Percentiles rank a stretch among this genome's conserved stretches.
These are phyloP conservation scores for Siniperca scherzeri DNA, from an alignment of 2,797 vertebrate species.

Conservation along the genomic window DNA sequence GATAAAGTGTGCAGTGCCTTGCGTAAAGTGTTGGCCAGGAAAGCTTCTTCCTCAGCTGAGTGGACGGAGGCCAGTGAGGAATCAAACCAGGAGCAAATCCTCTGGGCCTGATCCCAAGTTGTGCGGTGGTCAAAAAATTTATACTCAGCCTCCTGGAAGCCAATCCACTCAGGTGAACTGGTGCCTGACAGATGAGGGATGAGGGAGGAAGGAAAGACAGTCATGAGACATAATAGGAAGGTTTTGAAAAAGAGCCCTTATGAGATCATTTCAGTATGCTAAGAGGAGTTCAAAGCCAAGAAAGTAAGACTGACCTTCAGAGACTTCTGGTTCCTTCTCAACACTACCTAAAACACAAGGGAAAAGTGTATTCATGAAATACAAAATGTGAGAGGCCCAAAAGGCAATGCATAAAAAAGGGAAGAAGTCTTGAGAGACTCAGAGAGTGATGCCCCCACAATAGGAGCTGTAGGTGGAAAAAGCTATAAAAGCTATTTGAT, in stretches of 20 bases:
- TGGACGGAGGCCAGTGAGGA: slow-evolving; percentile 92
- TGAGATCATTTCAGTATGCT: slow-evolving; percentile 1
- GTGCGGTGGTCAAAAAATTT: slow-evolving; percentile 95
- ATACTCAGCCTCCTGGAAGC: slow-evolving; percentile 93
- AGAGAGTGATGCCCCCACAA: neutral
- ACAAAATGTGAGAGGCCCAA: neutral
- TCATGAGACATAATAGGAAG: neutral
- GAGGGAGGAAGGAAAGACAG: slow-evolving; percentile 2
- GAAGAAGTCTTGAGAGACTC: neutral
- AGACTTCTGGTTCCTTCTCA: slow-evolving; percentile 86
- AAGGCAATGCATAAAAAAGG: neutral
- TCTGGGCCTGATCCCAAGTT: slow-evolving; percentile 95
- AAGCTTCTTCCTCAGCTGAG: slow-evolving; percentile 89
- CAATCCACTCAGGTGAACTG: slow-evolving; percentile 91
- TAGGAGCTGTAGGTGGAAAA: neutral
- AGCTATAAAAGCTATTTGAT: neutral
- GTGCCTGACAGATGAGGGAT: slow-evolving; percentile 66
- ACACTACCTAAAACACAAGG: slow-evolving; percentile 81
- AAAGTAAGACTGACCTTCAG: slow-evolving; percentile 87
- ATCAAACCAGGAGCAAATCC: slow-evolving; percentile 94
- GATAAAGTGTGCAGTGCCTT: slow-evolving; percentile 84
- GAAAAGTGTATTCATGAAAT: slow-evolving; percentile 9
- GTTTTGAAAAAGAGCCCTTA: slow-evolving; percentile 20
- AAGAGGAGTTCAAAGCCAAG: slow-evolving; percentile 29
- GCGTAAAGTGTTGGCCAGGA: slow-evolving; percentile 90